Conservation (phyloP, 23 tunicate genomes). For the Halocynthia roretzi region DNA sequence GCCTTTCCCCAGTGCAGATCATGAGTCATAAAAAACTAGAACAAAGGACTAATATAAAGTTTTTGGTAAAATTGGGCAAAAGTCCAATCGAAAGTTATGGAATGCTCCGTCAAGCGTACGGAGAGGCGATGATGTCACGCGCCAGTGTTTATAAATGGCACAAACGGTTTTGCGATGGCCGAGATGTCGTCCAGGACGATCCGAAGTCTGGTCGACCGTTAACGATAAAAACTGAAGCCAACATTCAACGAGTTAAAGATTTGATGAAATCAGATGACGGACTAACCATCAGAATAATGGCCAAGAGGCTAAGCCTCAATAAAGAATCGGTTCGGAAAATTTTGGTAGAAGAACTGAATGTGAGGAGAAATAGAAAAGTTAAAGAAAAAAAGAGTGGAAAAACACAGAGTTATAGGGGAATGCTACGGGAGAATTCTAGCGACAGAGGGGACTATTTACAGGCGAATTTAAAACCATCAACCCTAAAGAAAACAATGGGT, state of each 20-base stretch:
- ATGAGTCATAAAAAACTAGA: not conserved
- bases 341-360: too few relatives aligned
- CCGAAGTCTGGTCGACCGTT: constrained; percentile 20
- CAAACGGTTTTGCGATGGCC: constrained; percentile 10
- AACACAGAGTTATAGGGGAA: too few relatives aligned
- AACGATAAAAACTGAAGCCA: constrained; percentile 6
- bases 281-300: too few relatives aligned
- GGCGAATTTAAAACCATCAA: too few relatives aligned
- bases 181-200: constrained; percentile 16
- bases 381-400: too few relatives aligned
- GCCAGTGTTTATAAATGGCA: constrained; percentile 9
- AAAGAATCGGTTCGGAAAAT: too few relatives aligned
- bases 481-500: too few relatives aligned
- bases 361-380: too few relatives aligned
- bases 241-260: constrained; percentile 6
- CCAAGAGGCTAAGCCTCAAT: too few relatives aligned
- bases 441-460: too few relatives aligned
- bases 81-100: constrained; percentile 22
- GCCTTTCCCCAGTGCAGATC: too few relatives aligned
- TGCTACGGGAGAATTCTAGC: too few relatives aligned
- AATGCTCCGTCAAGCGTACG: constrained; percentile 13
- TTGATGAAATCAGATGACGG: not conserved
- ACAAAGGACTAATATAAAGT: constrained; percentile 18
- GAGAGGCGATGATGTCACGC: constrained; percentile 19
- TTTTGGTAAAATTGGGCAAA: constrained; percentile 12